These are phyloP conservation scores for Leptoteleia sp. DNA, from an alignment of 1,140 invertebrate genomes.

Conservation along the genomic window DNA sequence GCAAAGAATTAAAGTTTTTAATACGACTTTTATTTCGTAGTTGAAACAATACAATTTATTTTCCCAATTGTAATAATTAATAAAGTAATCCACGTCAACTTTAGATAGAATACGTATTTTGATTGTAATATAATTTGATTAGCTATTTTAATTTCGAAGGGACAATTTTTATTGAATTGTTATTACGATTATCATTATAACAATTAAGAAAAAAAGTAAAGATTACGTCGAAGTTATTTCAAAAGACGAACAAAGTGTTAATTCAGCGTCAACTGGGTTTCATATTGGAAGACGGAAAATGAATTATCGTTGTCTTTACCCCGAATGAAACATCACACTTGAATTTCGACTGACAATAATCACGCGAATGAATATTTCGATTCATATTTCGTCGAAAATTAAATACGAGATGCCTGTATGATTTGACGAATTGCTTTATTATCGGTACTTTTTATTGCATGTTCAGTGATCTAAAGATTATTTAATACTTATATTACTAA, in stretches of 20 bases:
- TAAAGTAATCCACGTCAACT: too few species aligned
- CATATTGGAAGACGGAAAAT: conserved; percentile 20
- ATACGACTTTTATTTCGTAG: too few species aligned
- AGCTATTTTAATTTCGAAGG: too few species aligned
- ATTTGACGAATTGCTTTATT: too few species aligned
- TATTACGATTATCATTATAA: background rate
- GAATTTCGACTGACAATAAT: conserved; percentile 13
- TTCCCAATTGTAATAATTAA: too few species aligned
- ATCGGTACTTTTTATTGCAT: too few species aligned
- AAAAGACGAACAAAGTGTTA: conserved; percentile 18
- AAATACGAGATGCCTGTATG: background rate
- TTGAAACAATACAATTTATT: too few species aligned
- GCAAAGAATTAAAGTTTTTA: background rate
- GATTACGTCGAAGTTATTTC: conserved; percentile 16
- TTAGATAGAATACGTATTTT: too few species aligned
- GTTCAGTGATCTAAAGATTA: too few species aligned
- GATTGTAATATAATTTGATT: too few species aligned
- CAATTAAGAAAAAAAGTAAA: background rate
- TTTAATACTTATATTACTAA: too few species aligned
- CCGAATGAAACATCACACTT: conserved; percentile 30
- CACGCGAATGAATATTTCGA: conserved; percentile 13
- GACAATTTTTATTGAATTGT: too few species aligned
- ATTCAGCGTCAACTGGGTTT: conserved; percentile 24
- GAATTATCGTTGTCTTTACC: conserved; percentile 9
- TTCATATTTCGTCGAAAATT: conserved; percentile 18